Evolutionary conservation across 2,797 vertebrate genomes (phyloP), one percentile per base, ranked within the genome.

Genomic region (Orestias chungarensis): DNA sequence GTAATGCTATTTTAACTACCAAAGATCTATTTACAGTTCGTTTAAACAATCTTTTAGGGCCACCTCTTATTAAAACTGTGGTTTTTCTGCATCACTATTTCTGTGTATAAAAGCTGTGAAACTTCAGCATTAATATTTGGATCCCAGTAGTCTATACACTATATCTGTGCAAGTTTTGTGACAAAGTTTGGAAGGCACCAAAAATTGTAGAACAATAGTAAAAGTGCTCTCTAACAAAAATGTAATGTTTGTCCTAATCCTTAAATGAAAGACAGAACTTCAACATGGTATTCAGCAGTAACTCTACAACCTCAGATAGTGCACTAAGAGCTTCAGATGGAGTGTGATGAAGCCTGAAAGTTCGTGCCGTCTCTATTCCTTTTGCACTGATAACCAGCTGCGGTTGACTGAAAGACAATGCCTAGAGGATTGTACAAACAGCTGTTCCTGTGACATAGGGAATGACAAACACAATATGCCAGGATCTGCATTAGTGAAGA

Each of bases 381-480:
- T 77, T 78, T 6, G 38, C 68, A 81, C 71, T 76, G 87, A 87
- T 77, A 86, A 87, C 82, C 89, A 90, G 83, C 83, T 88, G 85
- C 64, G 82, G 87, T 83, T 84, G 81, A 86, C 78, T 80, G 80
- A 84, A 78, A 54, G 44, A n/a, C 73, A n/a, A 75, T 2, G 68
- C 85, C 80, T 74, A 40, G 44, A 85, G 79, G 76, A 86, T 64
- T 27, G 80, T 0, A 7, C 68, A 47, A 85, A 73, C 92, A 93
- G 91, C 91, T 93, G 91, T 87, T 85, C 68, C 49, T 38, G 83
- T 89, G 88, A 88, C 90, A 89, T 42, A 27, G 69, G 84, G 79
- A 90, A 81, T 82, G 87, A 89, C 50, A 79, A 90, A 86, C 71
- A 52, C 74, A 73, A 77, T 88, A 87, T 83, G 84, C 75, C 73